phyloP scores from a whole-genome alignment of 2,797 vertebrate genomes.

The Lepus oiostolus region DNA sequence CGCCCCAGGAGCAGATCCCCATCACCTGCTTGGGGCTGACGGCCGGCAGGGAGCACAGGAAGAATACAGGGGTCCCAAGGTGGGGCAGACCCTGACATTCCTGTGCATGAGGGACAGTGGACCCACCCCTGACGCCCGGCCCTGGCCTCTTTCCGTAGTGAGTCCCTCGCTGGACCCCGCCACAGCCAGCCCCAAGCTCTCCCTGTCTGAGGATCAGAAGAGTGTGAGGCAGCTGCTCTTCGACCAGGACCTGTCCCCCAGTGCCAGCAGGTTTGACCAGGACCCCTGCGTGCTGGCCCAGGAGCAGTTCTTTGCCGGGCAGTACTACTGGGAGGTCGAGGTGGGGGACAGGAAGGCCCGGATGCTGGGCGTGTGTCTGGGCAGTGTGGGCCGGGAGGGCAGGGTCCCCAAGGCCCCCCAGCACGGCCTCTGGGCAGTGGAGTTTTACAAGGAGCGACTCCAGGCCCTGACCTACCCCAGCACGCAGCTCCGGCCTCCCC shows the following conservation, averaged over 20 bases:
- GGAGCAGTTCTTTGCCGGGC: conserved; percentile 87
- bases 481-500: neutral
- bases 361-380: conserved; percentile 91
- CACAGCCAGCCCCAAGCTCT: conserved; percentile 91
- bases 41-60: neutral
- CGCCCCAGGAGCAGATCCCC: too few species aligned
- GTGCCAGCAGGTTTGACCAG: conserved; percentile 87
- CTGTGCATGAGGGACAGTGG: fast-evolving
- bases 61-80: neutral
- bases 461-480: conserved; percentile 69
- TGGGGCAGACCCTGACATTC: too few species aligned
- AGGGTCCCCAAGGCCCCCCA: neutral
- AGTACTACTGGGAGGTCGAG: conserved; percentile 91
- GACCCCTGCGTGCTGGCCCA: conserved; percentile 89
- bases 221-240: conserved; percentile 86
- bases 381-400: conserved; percentile 87
- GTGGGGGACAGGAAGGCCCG: conserved; percentile 91
- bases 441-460: conserved; percentile 65
- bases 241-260: conserved; percentile 72
- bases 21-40: neutral
- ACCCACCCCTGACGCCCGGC: neutral
- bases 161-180: conserved; percentile 80
- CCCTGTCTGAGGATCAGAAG: conserved; percentile 86
- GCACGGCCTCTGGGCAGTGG: conserved; percentile 79
- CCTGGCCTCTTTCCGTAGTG: conserved; percentile 64